Evolutionary conservation across 2,113 vertebrate species (phyloP).

Genomic region (Dicaeum eximium): DNA sequence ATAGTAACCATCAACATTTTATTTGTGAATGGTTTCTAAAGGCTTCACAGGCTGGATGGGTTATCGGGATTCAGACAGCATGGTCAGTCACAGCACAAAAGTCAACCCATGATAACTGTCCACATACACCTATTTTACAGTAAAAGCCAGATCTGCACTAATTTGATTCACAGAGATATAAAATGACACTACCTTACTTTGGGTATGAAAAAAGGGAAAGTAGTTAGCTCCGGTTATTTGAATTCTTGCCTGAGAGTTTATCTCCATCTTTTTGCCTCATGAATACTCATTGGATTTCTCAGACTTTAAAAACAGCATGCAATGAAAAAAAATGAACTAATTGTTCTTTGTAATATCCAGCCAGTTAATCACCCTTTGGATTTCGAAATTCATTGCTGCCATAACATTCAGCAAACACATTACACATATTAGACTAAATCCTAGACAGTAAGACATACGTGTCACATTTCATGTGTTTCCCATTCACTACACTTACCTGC

Average conservation of each 20-base stretch:
- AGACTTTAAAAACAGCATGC: neutral
- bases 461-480: neutral
- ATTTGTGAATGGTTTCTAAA: neutral
- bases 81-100: neutral
- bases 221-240: neutral
- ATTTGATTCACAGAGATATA: neutral
- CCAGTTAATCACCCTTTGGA: neutral
- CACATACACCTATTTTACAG: neutral
- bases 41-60: neutral
- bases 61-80: neutral
- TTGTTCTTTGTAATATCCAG: neutral
- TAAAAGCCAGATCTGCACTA: neutral
- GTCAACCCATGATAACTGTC: neutral
- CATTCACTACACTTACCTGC: slow-evolving; percentile 81
- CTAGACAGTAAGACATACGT: neutral
- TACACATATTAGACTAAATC: neutral
- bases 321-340: neutral
- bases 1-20: neutral
- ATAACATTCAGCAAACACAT: neutral
- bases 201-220: neutral
- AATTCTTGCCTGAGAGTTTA: neutral
- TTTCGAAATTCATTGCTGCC: neutral
- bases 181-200: neutral
- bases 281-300: neutral
- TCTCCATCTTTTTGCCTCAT: neutral